Evolutionary conservation across 2,113 vertebrate genomes (phyloP).

Genomic region (Lampris megalopsis): DNA sequence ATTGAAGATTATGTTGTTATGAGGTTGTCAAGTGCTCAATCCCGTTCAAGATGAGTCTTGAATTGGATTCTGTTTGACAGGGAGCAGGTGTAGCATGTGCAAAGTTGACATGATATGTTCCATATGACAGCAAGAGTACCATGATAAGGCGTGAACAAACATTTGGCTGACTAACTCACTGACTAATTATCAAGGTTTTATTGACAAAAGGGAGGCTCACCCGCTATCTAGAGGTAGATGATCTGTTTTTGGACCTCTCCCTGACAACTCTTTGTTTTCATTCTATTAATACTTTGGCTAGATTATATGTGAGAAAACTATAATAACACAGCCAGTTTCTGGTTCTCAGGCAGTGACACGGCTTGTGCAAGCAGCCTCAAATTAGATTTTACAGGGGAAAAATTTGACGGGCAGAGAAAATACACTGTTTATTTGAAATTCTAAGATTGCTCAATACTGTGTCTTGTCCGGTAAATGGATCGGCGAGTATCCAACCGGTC

Average conservation of each 20-base stretch:
- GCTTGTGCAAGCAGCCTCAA: constrained; percentile 36
- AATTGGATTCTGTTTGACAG: no score
- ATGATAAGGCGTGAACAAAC: neutral
- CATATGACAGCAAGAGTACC: neutral
- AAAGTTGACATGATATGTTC: neutral
- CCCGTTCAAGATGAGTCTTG: no score
- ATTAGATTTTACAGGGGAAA: constrained; percentile 55
- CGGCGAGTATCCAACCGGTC: constrained; percentile 31
- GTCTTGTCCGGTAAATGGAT: constrained; percentile 32
- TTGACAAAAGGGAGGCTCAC: neutral
- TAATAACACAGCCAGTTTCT: constrained; percentile 48
- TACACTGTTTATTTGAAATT: constrained; percentile 49
- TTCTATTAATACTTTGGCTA: constrained; percentile 45
- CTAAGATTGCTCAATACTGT: constrained; percentile 30
- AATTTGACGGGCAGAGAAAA: constrained; percentile 6
- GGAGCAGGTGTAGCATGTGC: neutral
- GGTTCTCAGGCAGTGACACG: constrained; percentile 44
- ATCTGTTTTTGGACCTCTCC: neutral
- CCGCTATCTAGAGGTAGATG: neutral
- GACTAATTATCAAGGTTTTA: neutral
- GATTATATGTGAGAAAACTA: constrained; percentile 35
- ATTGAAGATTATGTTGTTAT: neutral
- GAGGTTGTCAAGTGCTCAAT: no score
- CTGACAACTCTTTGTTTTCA: constrained; percentile 14
- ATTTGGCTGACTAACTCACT: neutral